Percentiles rank a stretch among this genome's conserved stretches.
phyloP scores from a whole-genome alignment of 2,888 invertebrate genomes.

The Metellina segmentata region DNA sequence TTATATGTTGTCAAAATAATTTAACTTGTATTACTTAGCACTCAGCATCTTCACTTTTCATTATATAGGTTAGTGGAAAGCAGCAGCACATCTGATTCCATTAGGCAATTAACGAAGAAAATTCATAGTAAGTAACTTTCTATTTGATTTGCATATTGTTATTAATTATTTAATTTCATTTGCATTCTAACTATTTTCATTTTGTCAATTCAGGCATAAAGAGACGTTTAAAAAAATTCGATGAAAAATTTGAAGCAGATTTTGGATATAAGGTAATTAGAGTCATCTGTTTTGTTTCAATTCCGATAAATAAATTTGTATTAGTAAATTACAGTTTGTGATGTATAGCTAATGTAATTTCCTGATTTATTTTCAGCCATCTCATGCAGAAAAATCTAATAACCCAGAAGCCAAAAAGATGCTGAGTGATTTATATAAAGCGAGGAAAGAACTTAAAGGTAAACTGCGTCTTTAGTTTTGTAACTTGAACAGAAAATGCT shows the following conservation, averaged over 20 bases:
- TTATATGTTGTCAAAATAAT: no score
- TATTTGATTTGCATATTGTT: not conserved
- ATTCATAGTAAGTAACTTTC: constrained; percentile 80
- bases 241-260: constrained; percentile 90
- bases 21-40: no score
- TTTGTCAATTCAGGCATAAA: constrained; percentile 83
- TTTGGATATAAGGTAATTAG: constrained; percentile 85
- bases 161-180: not conserved
- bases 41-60: not conserved
- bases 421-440: constrained; percentile 88
- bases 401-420: constrained; percentile 91
- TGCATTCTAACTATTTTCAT: not conserved
- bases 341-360: no score
- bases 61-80: constrained; percentile 53
- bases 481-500: no score
- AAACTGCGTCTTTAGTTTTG: constrained; percentile 36
- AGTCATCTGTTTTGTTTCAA: not conserved
- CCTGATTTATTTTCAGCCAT: constrained; percentile 82
- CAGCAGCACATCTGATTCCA: constrained; percentile 79
- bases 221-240: constrained; percentile 90
- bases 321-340: not conserved
- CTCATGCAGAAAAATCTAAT: constrained; percentile 92
- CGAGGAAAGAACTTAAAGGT: constrained; percentile 89
- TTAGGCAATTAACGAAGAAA: constrained; percentile 80
- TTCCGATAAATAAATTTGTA: no score